A percentile compares a stretch with the other conserved stretches of the same genome.
Evolutionary conservation across 2,888 invertebrate species (phyloP).

Genomic region (Dynastes maya): DNA sequence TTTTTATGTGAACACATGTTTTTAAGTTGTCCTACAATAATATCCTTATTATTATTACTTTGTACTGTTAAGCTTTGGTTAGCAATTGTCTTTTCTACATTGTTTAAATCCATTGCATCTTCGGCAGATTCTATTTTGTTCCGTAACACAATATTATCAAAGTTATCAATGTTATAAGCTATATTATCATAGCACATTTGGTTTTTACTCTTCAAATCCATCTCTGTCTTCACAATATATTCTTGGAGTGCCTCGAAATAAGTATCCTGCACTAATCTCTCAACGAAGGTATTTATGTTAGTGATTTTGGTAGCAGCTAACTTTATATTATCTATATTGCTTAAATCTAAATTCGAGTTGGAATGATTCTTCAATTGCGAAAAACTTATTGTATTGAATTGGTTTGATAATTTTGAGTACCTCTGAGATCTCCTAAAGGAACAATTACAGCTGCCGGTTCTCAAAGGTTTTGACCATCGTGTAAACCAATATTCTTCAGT

Average conservation of each 20-base stretch:
- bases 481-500: constrained; percentile 72
- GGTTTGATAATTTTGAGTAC: constrained; percentile 62
- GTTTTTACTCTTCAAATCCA: background rate
- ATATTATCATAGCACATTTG: constrained; percentile 62
- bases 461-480: constrained; percentile 69
- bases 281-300: constrained; percentile 66
- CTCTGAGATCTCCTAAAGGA: constrained; percentile 68
- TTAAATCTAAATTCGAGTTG: constrained; percentile 43
- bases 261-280: constrained; percentile 66
- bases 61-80: constrained; percentile 52
- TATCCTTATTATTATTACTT: constrained; percentile 36
- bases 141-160: constrained; percentile 59
- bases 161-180: constrained; percentile 62
- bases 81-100: constrained; percentile 34
- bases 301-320: constrained; percentile 62
- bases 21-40: constrained; percentile 35
- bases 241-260: constrained; percentile 68
- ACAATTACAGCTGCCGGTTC: constrained; percentile 67
- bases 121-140: constrained; percentile 47
- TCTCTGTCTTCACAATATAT: constrained; percentile 60
- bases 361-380: constrained; percentile 25
- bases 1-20: constrained; percentile 44
- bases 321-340: constrained; percentile 51
- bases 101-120: constrained; percentile 12
- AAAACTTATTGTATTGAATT: constrained; percentile 52